Evolutionary conservation across 2,113 vertebrate genomes (phyloP).

Genomic region (Capra hircus): DNA sequence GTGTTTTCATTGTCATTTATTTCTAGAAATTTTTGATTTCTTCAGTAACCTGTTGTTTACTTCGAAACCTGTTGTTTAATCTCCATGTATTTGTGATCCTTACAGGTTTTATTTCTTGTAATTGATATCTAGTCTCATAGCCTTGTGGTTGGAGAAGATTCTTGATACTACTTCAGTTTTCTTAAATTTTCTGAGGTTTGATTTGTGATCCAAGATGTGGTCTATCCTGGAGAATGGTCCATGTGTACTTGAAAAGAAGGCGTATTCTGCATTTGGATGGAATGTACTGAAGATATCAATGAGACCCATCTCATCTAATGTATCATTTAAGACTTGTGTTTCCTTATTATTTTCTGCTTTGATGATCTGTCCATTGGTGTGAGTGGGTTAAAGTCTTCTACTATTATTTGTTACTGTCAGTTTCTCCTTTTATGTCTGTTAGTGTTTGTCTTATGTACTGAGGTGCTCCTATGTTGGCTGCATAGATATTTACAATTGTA

Average conservation of each 20-base stretch:
- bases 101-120: not conserved
- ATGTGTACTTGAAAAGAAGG: not conserved
- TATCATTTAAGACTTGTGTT: not conserved
- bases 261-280: not conserved
- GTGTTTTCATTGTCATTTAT: not conserved
- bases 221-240: not conserved
- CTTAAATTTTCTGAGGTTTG: not conserved
- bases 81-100: not conserved
- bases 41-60: not conserved
- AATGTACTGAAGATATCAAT: not conserved
- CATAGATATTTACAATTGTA: not conserved
- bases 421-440: not conserved
- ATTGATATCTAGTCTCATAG: not conserved
- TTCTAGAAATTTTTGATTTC: not conserved
- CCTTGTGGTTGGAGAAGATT: accelerated
- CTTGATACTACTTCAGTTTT: not conserved
- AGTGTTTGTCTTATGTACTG: not conserved
- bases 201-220: not conserved
- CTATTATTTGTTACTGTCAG: not conserved
- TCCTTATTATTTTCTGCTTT: not conserved
- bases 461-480: not conserved
- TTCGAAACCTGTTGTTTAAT: not conserved
- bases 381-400: not conserved
- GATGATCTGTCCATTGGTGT: not conserved
- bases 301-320: not conserved